phyloP scores from a whole-genome alignment of 2,113 vertebrate genomes.

The Barbus barbus region DNA sequence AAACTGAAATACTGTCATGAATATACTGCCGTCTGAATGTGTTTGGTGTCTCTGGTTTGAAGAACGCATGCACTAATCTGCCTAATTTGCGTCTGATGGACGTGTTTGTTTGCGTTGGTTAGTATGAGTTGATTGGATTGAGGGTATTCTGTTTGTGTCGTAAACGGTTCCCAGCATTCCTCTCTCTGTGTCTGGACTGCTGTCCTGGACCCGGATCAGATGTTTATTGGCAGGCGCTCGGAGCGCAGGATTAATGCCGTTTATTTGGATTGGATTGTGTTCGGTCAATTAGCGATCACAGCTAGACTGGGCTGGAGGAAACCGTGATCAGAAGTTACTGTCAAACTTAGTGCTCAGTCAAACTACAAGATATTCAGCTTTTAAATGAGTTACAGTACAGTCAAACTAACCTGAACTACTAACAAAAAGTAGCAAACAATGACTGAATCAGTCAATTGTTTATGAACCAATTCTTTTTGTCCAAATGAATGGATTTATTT shows the following conservation, averaged over 20 bases:
- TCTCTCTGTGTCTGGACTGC: constrained; percentile 6
- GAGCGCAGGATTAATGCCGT: constrained; percentile 37
- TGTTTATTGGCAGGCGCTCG: constrained; percentile 17
- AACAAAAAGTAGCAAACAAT: not conserved
- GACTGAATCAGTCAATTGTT: not conserved
- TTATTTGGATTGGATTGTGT: constrained; percentile 34
- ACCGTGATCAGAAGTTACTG: not conserved
- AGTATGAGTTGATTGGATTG: not conserved
- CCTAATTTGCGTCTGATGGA: not conserved
- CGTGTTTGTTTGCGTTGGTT: not conserved
- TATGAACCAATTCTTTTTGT: not conserved
- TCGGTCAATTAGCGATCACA: constrained; percentile 10
- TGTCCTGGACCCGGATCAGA: not conserved
- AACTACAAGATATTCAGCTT: not conserved
- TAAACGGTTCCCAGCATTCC: constrained; percentile 4
- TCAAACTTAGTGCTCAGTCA: not conserved
- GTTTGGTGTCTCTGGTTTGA: no score
- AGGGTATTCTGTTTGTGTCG: not conserved
- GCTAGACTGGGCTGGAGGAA: not conserved
- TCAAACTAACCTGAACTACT: not conserved
- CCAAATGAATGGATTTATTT: not conserved
- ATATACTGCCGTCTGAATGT: no score
- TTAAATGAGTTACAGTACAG: not conserved
- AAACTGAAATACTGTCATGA: not conserved
- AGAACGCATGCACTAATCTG: not conserved